A percentile compares a stretch with the other conserved stretches of the same genome.
Evolutionary conservation across 1,140 invertebrate species (phyloP).

Genomic region (Maniola jurtina): DNA sequence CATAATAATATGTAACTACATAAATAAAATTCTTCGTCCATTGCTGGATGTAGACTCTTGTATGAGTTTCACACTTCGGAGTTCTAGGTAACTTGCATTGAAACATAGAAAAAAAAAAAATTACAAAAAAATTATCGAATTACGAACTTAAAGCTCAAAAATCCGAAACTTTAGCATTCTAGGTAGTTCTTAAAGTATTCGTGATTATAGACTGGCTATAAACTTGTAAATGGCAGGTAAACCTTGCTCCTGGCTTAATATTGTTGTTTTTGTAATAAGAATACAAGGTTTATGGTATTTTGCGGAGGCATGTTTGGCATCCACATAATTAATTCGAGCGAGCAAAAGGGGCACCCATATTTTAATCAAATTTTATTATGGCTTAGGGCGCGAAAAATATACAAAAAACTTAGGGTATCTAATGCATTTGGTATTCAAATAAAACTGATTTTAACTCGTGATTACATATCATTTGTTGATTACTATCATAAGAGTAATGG

Average conservation of each 20-base stretch:
- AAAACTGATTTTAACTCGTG: neutral
- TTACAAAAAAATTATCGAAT: no score
- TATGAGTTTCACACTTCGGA: no score
- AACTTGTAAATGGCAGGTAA: conserved; percentile 37
- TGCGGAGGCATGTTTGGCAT: conserved; percentile 58
- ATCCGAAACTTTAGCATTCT: conserved; percentile 5
- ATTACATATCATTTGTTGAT: conserved; percentile 8
- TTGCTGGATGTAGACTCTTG: no score
- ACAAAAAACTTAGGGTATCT: conserved; percentile 30
- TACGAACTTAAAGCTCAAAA: no score
- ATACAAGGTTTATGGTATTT: conserved; percentile 43
- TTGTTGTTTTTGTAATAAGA: conserved; percentile 46
- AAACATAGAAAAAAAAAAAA: no score
- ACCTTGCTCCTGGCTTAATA: conserved; percentile 39
- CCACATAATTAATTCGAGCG: conserved; percentile 62
- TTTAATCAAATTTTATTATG: conserved; percentile 72
- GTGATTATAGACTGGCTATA: conserved; percentile 35
- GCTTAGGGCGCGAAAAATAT: conserved; percentile 50
- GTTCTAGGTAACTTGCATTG: no score
- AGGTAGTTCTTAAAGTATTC: neutral
- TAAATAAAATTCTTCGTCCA: no score
- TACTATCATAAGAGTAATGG: conserved; percentile 1
- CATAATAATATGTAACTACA: no score
- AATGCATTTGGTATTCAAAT: conserved; percentile 13
- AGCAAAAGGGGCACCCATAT: conserved; percentile 58